Conservation (phyloP, 2,888 invertebrate genomes). For the Ceratothoa steindachneri region DNA sequence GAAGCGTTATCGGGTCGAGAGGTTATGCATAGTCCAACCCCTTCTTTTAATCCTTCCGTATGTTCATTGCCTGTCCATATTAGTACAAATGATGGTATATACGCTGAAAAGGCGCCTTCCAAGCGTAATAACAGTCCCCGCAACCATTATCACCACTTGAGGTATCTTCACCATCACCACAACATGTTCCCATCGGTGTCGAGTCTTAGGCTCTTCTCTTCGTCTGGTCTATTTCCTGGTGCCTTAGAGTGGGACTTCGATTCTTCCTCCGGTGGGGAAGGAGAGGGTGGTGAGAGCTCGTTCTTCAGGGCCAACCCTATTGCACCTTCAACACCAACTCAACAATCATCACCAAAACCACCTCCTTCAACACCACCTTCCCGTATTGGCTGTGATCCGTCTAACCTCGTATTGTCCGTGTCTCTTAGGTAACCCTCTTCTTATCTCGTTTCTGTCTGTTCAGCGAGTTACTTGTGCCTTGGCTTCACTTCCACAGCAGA, state of each 20-base stretch:
- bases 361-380: slow-evolving; percentile 36
- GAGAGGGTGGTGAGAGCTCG: slow-evolving; percentile 13
- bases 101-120: neutral
- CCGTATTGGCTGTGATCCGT: slow-evolving; percentile 46
- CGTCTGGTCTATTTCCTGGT: slow-evolving; percentile 46
- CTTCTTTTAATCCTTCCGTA: slow-evolving; percentile 6
- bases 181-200: slow-evolving; percentile 33
- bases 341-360: slow-evolving; percentile 21
- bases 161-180: slow-evolving; percentile 33
- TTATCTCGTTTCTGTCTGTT: slow-evolving; percentile 16
- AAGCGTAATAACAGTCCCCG: slow-evolving; percentile 5
- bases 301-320: slow-evolving; percentile 15
- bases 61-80: slow-evolving; percentile 1
- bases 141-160: slow-evolving; percentile 28
- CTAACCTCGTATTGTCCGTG: slow-evolving; percentile 46
- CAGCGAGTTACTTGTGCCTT: slow-evolving; percentile 12
- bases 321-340: neutral
- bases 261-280: slow-evolving; percentile 29
- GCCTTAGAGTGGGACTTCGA: slow-evolving; percentile 46
- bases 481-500: slow-evolving; percentile 1
- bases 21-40: neutral
- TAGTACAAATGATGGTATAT: slow-evolving; percentile 2
- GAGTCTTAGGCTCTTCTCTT: slow-evolving; percentile 46
- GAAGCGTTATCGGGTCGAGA: neutral
- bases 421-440: slow-evolving; percentile 47